Conservation (phyloP, 1,140 invertebrate species). For the Sipha flava region DNA sequence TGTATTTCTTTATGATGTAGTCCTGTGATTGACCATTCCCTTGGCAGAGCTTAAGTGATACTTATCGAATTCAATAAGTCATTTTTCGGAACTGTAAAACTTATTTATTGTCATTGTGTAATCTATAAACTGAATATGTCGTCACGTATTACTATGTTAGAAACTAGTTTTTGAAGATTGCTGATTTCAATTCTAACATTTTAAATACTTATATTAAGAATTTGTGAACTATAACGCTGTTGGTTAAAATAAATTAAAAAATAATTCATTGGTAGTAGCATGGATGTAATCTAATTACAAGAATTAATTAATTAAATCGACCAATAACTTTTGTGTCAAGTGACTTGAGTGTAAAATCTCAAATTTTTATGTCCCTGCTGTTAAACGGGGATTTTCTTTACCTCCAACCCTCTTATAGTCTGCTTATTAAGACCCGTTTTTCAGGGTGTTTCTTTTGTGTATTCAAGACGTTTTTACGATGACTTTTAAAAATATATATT, state of each 20-base stretch:
- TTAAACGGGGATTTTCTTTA: background rate
- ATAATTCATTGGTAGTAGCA: background rate
- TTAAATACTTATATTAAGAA: no score
- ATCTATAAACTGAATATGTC: background rate
- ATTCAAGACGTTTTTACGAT: conserved; percentile 8
- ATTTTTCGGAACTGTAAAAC: background rate
- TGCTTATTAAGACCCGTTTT: background rate
- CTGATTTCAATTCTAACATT: no score
- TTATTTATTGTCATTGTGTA: background rate
- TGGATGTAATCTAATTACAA: background rate
- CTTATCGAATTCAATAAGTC: background rate
- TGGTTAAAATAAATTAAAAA: background rate
- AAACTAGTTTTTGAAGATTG: background rate
- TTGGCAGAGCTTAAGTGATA: no score
- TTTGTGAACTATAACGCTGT: no score
- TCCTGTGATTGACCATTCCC: background rate
- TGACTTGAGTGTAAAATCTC: background rate
- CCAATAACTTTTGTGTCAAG: conserved; percentile 7
- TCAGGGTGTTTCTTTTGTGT: conserved; percentile 1
- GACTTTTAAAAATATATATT: conserved; percentile 4
- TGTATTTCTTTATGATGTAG: background rate
- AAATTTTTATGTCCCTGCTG: conserved; percentile 1
- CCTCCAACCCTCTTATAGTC: background rate
- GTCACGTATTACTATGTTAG: background rate
- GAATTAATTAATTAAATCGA: conserved; percentile 10